Evolutionary conservation across 1,140 invertebrate species (phyloP), one percentile per base, ranked within the genome.

Genomic region (Aphelenchoides besseyi): DNA sequence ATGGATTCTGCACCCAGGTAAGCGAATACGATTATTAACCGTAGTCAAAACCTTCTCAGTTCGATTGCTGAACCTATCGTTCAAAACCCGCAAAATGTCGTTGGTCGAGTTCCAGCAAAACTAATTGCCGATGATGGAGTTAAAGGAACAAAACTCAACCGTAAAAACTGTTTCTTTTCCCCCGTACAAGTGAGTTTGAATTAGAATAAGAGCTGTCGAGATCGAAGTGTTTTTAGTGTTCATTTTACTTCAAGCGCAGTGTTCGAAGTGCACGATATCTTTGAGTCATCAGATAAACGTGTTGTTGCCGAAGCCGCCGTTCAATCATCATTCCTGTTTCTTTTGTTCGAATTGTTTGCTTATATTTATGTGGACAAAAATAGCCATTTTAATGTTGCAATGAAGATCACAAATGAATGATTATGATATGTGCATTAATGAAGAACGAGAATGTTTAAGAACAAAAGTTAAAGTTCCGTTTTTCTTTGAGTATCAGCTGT

Each of bases 111-210:
- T 28, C 55, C 55, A 5, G 5, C 55, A 5, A 59, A 59, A 59
- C 26, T 59, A 8, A 5, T 59, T 33, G 55, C 5, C 18, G 55
- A 59, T 23, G 18, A 48, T 16, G 41, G 41, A 23, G 41, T 48
- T 23, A 48, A 59, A 33, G 18, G 18, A 8, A 18, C 68, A 28
- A 41, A 76, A 36, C 32, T 75, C 18, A 12, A 23, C 12, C 54
- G 33, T 18, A 33, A 74, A 36, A 76, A 70, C 41, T 74, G 73
- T 48, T 71, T 71, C 69, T 71, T 71, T 23, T 41, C 30, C 29
- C 30, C 69, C 12, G 69, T 71, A 3, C 69, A 71, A 33, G n/a
- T n/a, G n/a, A n/a, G n/a, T n/a, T n/a, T n/a, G n/a, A n/a, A n/a
- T n/a, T n/a, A n/a, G n/a, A n/a, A n/a, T n/a, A n/a, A n/a, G n/a